A percentile compares a stretch with the other conserved stretches of the same genome.
Conservation (phyloP, 1,140 invertebrate genomes). For the Drosophila nasuta region DNA sequence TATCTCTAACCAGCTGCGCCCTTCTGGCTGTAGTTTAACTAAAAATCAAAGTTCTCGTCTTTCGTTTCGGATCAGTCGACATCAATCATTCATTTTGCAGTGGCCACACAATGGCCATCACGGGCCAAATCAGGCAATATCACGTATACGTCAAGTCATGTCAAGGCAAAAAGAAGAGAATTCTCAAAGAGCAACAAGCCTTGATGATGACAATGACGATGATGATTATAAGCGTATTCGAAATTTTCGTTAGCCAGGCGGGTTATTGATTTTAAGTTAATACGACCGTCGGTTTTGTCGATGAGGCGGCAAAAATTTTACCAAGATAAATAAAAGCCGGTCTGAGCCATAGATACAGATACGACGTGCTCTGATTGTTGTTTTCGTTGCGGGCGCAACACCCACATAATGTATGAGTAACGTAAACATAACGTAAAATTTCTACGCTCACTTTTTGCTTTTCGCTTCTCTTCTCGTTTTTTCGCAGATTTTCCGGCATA, state of each 20-base stretch:
- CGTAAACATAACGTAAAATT: conserved; percentile 54
- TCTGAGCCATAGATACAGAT: conserved; percentile 43
- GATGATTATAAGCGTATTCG: conserved; percentile 54
- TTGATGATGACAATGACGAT: conserved; percentile 24
- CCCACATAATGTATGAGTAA: conserved; percentile 5
- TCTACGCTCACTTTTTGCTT: conserved; percentile 6
- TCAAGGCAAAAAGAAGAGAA: conserved; percentile 25
- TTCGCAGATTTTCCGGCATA: conserved; percentile 24
- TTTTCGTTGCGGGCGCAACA: conserved; percentile 15
- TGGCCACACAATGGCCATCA: conserved; percentile 31
- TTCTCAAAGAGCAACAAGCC: conserved; percentile 5
- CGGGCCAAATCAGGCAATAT: conserved; percentile 51
- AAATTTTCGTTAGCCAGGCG: conserved; percentile 54
- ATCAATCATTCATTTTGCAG: conserved; percentile 70
- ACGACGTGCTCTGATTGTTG: conserved; percentile 39
- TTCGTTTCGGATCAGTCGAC: conserved; percentile 56
- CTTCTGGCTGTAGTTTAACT: conserved; percentile 30
- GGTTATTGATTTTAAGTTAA: conserved; percentile 71
- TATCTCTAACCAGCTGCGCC: too few species aligned
- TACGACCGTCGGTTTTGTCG: not conserved
- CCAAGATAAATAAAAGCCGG: conserved; percentile 60
- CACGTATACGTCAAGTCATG: conserved; percentile 67
- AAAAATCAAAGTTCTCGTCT: conserved; percentile 66
- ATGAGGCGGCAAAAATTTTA: conserved; percentile 41
- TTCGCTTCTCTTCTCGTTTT: conserved; percentile 9